phyloP scores from a whole-genome alignment of 1,140 invertebrate genomes.

The Panagrolaimus sp. region DNA sequence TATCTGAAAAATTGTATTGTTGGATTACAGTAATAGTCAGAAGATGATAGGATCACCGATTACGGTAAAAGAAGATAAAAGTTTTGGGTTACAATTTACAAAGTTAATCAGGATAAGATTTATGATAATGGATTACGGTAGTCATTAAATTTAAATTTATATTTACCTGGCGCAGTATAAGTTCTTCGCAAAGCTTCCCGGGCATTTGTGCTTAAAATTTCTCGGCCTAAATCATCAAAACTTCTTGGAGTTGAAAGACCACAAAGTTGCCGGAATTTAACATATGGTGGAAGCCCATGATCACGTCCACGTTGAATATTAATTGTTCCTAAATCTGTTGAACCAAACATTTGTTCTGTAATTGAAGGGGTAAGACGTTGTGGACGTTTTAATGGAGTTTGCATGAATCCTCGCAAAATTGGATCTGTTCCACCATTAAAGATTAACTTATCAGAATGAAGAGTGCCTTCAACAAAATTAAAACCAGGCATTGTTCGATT shows the following conservation, averaged over 20 bases:
- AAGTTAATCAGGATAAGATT: too few relatives aligned
- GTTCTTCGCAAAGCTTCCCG: constrained; percentile 47
- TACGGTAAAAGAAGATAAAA: constrained; percentile 23
- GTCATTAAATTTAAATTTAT: not conserved
- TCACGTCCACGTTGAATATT: constrained; percentile 61
- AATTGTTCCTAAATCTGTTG: constrained; percentile 60
- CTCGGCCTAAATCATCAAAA: constrained; percentile 67
- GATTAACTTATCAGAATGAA: constrained; percentile 52
- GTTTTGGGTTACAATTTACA: too few relatives aligned
- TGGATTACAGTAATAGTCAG: not conserved
- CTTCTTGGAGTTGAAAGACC: constrained; percentile 67
- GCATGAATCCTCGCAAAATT: constrained; percentile 55
- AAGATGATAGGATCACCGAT: constrained; percentile 4
- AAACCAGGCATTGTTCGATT: constrained; percentile 52
- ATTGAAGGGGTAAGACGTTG: constrained; percentile 53
- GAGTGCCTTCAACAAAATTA: constrained; percentile 53
- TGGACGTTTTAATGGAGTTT: constrained; percentile 51
- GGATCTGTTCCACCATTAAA: constrained; percentile 56
- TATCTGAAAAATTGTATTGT: constrained; percentile 39
- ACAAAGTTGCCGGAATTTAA: constrained; percentile 72
- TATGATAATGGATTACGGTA: not conserved
- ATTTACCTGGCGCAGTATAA: constrained; percentile 35
- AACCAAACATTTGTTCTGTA: constrained; percentile 60
- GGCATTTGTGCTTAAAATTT: constrained; percentile 48
- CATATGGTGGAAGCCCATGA: constrained; percentile 66